phyloP scores from a whole-genome alignment of 2,888 invertebrate species.

The Agrotis ipsilon region DNA sequence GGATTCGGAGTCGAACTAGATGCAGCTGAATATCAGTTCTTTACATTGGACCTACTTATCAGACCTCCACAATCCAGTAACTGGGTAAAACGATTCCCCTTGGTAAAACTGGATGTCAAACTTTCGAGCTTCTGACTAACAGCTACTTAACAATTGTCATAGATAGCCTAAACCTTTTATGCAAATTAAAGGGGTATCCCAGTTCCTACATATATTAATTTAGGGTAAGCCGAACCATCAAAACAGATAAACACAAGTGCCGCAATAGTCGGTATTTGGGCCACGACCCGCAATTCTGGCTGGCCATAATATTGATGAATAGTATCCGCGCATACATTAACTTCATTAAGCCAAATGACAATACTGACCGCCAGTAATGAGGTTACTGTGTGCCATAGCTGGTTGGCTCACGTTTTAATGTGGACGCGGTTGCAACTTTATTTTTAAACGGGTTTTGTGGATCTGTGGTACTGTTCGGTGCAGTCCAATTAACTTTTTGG shows the following conservation, averaged over 20 bases:
- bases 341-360: conserved; percentile 44
- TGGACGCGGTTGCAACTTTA: conserved; percentile 13
- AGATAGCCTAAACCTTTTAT: not conserved
- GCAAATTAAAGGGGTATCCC: not conserved
- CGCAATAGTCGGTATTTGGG: conserved; percentile 38
- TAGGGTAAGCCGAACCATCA: not conserved
- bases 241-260: conserved; percentile 28
- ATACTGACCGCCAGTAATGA: conserved; percentile 56
- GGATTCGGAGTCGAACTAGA: no score
- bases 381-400: conserved; percentile 33
- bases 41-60: no score
- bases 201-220: conserved; percentile 1
- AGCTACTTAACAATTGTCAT: no score
- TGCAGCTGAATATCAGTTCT: no score
- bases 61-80: no score
- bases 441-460: conserved; percentile 14
- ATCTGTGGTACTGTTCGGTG: not conserved
- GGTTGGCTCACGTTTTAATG: conserved; percentile 13
- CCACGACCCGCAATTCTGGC: conserved; percentile 35
- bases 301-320: conserved; percentile 54
- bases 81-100: no score
- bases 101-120: no score
- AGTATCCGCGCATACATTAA: conserved; percentile 53
- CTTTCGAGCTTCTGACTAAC: no score
- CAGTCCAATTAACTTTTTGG: conserved; percentile 16